Evolutionary conservation across 2,113 vertebrate genomes (phyloP), one percentile per base, ranked within the genome.

Genomic region (Hypocryptadius cinnamomeus): DNA sequence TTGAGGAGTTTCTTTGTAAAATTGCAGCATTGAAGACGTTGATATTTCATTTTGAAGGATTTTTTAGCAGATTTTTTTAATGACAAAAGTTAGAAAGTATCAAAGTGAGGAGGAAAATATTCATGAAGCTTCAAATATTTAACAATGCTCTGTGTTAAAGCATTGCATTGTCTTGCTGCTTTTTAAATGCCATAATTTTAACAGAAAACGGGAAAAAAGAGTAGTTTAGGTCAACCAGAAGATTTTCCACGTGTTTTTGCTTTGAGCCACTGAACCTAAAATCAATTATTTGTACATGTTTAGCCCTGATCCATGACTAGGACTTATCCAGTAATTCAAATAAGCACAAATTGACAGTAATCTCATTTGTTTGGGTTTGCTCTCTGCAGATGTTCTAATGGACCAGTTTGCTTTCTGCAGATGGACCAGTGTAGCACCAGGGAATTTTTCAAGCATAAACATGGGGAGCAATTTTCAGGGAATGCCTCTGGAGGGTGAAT

Each of bases 281-380:
- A 94, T 83, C 88, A 93, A 48, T 93, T 94, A 88, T 92, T 93
- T 94, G 85, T 90, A 80, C 79, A 88, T 78, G 78, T 60, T 91
- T 81, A 89, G 57, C 72, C 69, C 70, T 82, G 89, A 92, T 89
- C 89, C 77, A 45, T 56, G 84, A 89, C 86, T 65, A 81, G 80
- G 72, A 78, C 47, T 95, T 40, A 82, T 45, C 77, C 64, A 76
- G 86, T 19, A 93, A 90, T 68, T 69, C 83, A 93, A 87, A 92
- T 27, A 95, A 94, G 85, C 92, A 79, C 64, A 86, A 85, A 86
- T 50, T 91, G 76, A 82, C 80, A 89, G 61, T 53, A 89, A 94
- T 72, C 70, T 92, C 57, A 3, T 66, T 94, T 69, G 65, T 63
- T 64, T 72, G 86, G 61, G 73, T 53, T 94, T 87, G 42, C 66